Percentiles rank a stretch among this genome's conserved stretches.
Conservation (phyloP, 2,113 vertebrate genomes). For the Anser cygnoides region DNA sequence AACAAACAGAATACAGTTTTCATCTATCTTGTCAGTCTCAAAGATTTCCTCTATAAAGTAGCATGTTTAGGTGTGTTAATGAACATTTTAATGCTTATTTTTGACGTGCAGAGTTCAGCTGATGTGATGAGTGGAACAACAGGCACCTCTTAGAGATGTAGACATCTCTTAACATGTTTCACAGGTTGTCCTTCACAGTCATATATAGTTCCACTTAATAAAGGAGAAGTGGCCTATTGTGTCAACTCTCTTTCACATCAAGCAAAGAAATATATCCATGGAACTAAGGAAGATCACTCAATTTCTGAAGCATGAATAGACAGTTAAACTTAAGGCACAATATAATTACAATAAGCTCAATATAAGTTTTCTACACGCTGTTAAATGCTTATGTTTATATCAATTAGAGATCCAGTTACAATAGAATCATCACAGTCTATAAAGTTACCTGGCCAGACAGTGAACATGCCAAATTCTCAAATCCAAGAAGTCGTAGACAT, state of each 20-base stretch:
- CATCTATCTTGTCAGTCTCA: not conserved
- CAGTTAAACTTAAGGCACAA: not conserved
- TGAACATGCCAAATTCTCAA: constrained; percentile 68
- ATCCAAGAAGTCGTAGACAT: constrained; percentile 70
- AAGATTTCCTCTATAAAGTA: not conserved
- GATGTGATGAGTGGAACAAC: not conserved
- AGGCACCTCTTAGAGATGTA: not conserved
- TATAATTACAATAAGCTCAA: not conserved
- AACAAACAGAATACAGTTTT: not conserved
- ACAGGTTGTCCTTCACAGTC: not conserved
- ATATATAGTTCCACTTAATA: not conserved
- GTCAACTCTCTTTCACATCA: not conserved
- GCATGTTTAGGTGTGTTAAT: not conserved
- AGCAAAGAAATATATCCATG: not conserved
- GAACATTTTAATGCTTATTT: not conserved
- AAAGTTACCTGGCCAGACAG: constrained; percentile 63
- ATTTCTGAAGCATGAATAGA: not conserved
- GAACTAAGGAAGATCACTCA: not conserved
- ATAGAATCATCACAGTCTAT: not conserved
- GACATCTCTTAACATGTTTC: not conserved
- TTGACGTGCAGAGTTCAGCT: not conserved
- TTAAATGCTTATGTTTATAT: not conserved
- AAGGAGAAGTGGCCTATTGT: not conserved
- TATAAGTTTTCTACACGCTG: not conserved
- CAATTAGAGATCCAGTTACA: not conserved